Percentiles rank a stretch among this genome's conserved stretches.
phyloP scores from a whole-genome alignment of 2,888 invertebrate genomes.

The Spilosoma lubricipeda region DNA sequence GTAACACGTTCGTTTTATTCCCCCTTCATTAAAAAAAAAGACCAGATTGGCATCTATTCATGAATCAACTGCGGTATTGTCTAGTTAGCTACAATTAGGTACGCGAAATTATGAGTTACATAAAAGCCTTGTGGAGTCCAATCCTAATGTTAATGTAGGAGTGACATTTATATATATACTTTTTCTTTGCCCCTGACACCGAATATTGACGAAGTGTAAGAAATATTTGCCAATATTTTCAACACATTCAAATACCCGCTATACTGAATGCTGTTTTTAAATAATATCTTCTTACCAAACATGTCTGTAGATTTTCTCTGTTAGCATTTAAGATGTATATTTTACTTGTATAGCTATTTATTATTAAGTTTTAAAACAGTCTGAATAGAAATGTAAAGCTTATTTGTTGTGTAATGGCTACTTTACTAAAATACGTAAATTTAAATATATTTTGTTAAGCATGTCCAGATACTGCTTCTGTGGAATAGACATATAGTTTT shows the following conservation, averaged over 20 bases:
- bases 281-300: slow-evolving; percentile 18
- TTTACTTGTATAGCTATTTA: slow-evolving; percentile 68
- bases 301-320: slow-evolving; percentile 39
- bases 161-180: neutral
- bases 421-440: slow-evolving; percentile 43
- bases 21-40: neutral
- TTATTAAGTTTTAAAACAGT: slow-evolving; percentile 65
- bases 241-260: neutral
- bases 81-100: neutral
- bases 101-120: neutral
- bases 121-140: neutral
- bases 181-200: too few species aligned
- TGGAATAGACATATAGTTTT: neutral
- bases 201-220: too few species aligned
- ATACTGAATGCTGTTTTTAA: slow-evolving; percentile 12
- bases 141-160: neutral
- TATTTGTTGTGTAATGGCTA: slow-evolving; percentile 39
- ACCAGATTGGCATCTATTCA: neutral
- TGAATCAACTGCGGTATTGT: neutral
- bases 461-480: neutral
- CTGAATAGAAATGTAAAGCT: slow-evolving; percentile 47
- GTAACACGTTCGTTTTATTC: too few species aligned
- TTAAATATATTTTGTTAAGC: slow-evolving; percentile 6
- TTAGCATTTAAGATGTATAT: slow-evolving; percentile 56
- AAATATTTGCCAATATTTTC: neutral